Percentiles rank a stretch among this genome's conserved stretches.
Evolutionary conservation across 2,113 vertebrate genomes (phyloP).

Genomic region (Callaeas wilsoni): DNA sequence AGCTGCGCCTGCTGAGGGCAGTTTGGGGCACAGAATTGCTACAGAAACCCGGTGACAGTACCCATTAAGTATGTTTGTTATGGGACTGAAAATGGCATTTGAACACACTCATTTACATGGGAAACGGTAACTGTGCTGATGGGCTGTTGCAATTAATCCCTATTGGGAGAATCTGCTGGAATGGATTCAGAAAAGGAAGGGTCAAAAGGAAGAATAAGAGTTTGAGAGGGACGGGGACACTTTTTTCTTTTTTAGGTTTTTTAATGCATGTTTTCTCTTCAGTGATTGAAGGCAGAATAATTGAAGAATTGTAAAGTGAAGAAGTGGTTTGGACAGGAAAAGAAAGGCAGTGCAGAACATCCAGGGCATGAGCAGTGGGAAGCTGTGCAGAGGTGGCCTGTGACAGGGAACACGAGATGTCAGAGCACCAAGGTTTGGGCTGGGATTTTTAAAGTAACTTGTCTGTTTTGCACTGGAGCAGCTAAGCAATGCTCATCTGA

Average conservation of each 20-base stretch:
- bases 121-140: background rate
- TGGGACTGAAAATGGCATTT: background rate
- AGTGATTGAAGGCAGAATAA: background rate
- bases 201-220: background rate
- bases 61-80: background rate
- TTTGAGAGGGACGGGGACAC: background rate
- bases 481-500: background rate
- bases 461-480: background rate
- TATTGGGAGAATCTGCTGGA: background rate
- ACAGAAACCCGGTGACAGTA: background rate
- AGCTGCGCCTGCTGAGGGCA: background rate
- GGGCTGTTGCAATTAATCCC: background rate
- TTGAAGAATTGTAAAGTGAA: background rate
- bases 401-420: background rate
- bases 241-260: background rate
- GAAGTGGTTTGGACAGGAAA: background rate
- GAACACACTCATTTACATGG: background rate
- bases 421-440: background rate
- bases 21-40: background rate
- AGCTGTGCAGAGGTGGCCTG: fast-evolving
- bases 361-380: background rate
- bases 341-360: background rate
- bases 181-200: background rate
- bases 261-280: background rate
- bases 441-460: background rate